Evolutionary conservation across 92 coral and sea anemone genomes (phyloP), one percentile per base, ranked within the genome.

Genomic region (Phymanthus crucifer): DNA sequence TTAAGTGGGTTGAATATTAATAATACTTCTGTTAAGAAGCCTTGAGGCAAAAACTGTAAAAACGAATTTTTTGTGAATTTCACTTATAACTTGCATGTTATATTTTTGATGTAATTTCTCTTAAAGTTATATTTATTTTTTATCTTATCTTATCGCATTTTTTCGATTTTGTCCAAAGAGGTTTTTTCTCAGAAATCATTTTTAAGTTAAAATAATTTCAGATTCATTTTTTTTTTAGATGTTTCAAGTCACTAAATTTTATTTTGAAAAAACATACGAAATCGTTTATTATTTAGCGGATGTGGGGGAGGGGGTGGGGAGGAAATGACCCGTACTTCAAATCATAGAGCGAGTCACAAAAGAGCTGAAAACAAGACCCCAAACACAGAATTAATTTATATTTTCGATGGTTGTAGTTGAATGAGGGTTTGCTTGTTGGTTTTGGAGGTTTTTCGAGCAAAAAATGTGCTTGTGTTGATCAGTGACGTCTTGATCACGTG

Each of bases 401-500:
- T 69, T 10, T 23, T 69, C 73, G 73, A 26, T 46, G 34, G 40
- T 26, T 33, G 23, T 34, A 34, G 5, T 34, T 32, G 14, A 0
- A 69, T 13, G 73, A 23, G 6, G 14, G 35, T 69, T 69, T 77
- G 21, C 1, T 4, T 13, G n/a, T 2, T 47, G 29, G 2, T 45
- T 48, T 80, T 80, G 13, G 84, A 47, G 8, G 54, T 3, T 18
- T 46, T 40, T 21, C 21, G 5, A 11, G 11, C 69, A 48, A 74
- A 43, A 86, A 86, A 85, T 88, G 86, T 89, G 90, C 43, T 84
- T 57, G 80, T 78, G 80, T 78, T 77, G 80, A 58, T 80, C 94
- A 80, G 73, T 92, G 97, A 92, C 97, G 97, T 92, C n/a, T 90
- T 83, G 87, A 88, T 92, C 97, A 92, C 97, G 97, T 92, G 97